Base-by-base conservation (phyloP, 1,140 invertebrate genomes). In the Ylistrum balloti region DNA sequence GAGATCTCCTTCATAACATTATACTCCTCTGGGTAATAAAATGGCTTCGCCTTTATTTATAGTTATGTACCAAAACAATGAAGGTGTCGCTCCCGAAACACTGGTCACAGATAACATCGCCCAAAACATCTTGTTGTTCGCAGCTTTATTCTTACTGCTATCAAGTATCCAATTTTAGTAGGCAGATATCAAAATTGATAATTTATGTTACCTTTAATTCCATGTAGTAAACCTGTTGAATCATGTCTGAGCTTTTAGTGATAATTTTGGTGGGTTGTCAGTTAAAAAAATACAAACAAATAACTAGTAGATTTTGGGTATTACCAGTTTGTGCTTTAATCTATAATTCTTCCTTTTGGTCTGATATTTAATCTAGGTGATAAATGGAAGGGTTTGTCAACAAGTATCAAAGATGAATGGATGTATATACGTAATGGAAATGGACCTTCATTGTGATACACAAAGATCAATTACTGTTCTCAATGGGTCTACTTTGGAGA, bases 181-280 rank as follows among this genome's bases (percentile, higher is more conserved):
- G 56, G 9, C 22, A 74, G 56, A 74, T 74, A 74, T 74, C 56
- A n/a, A 5, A 74, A 74, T 74, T 74, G 56, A 74, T 74, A 74
- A 74, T 74, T 74, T 74, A 74, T 74, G 56, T 74, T 45, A 45
- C 41, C 41, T 74, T 74, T 74, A 74, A 74, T 74, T 74, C 56
- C 22, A 74, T 28, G 56, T 74, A 28, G 17, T 74, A 74, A 74
- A 74, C 56, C 17, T 28, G 56, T 74, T 74, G 56, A 74, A 74
- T 74, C 22, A 13, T 45, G 41, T 9, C 41, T 17, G 41, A 45
- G 20, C 1, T 45, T 45, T 45, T 17, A 45, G 41, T 45, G 10
- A 74, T 74, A 28, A 74, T 74, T 28, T 74, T 74, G n/a, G 56
- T 48, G 56, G 11, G 56, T 74, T n/a, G 56, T 5, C 56, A 74